Conservation (phyloP, 2,888 invertebrate species). For the Conomelus anceps region DNA sequence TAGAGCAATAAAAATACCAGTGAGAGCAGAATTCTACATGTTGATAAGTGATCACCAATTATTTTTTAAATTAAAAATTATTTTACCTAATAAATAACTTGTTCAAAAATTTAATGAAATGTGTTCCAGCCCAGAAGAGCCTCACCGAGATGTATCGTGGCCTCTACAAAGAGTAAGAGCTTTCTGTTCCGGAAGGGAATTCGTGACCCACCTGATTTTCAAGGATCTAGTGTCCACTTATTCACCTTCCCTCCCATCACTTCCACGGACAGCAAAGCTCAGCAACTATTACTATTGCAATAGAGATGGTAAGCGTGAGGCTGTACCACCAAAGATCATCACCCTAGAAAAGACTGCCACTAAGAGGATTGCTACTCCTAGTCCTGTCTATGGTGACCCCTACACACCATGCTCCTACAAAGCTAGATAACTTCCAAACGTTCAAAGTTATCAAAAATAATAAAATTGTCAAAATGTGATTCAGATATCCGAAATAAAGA, state of each 20-base stretch:
- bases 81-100: too few species aligned
- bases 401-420: not conserved
- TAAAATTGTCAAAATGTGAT: not conserved
- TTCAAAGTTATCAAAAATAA: not conserved
- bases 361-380: not conserved
- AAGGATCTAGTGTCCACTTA: not conserved
- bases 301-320: not conserved
- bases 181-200: not conserved
- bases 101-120: not conserved
- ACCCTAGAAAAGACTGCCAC: not conserved
- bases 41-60: not conserved
- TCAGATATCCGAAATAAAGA: too few species aligned
- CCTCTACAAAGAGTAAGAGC: not conserved
- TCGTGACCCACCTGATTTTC: not conserved
- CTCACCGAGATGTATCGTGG: not conserved
- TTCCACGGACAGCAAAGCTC: not conserved
- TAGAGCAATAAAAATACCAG: too few species aligned
- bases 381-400: not conserved
- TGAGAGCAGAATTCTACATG: too few species aligned
- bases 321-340: not conserved
- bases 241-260: not conserved
- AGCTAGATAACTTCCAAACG: too few species aligned
- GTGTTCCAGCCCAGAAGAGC: not conserved
- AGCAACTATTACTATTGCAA: not conserved
- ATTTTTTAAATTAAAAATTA: too few species aligned